Percentiles rank a stretch among this genome's conserved stretches.
These are phyloP conservation scores for Oopsacas minuta DNA, from an alignment of 37 sponge, comb jelly and placozoan genomes.

Conservation along the genomic window DNA sequence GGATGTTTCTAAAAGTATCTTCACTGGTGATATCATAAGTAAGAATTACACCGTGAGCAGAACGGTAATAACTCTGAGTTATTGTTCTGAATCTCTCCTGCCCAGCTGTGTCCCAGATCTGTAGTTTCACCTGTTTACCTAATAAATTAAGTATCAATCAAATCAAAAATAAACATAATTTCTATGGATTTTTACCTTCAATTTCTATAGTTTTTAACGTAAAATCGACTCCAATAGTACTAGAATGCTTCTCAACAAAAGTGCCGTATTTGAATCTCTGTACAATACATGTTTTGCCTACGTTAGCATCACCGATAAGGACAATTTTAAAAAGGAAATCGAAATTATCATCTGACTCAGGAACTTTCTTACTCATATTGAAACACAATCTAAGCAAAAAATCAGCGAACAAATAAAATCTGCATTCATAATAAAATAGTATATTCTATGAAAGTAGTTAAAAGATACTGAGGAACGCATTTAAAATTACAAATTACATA, in stretches of 20 bases:
- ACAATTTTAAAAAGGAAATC: conserved; percentile 61
- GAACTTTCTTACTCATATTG: not conserved
- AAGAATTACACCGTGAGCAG: conserved; percentile 33
- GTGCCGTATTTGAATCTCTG: conserved; percentile 74
- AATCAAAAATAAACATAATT: not conserved
- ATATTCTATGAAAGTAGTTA: too few relatives aligned
- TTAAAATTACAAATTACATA: too few relatives aligned
- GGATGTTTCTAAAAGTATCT: conserved; percentile 30
- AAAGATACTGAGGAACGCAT: too few relatives aligned
- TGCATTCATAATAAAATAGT: too few relatives aligned
- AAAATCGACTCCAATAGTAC: conserved; percentile 91
- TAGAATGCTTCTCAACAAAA: conserved; percentile 74
- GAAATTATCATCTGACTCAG: conserved; percentile 21
- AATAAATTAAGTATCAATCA: not conserved
- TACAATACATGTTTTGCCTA: conserved; percentile 85
- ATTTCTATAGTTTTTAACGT: conserved; percentile 64
- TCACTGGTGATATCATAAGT: conserved; percentile 37
- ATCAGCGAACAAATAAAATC: too few relatives aligned
- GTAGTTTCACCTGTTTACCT: conserved; percentile 32
- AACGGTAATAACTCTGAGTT: conserved; percentile 43
- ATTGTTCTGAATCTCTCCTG: conserved; percentile 29
- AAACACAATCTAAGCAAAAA: too few relatives aligned
- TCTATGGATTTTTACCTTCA: conserved; percentile 36
- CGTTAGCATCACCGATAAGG: conserved; percentile 77
- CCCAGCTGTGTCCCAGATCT: conserved; percentile 25